Percentiles rank a stretch among this genome's conserved stretches.
Conservation (phyloP, 2,113 vertebrate genomes). For the Astur gentilis region DNA sequence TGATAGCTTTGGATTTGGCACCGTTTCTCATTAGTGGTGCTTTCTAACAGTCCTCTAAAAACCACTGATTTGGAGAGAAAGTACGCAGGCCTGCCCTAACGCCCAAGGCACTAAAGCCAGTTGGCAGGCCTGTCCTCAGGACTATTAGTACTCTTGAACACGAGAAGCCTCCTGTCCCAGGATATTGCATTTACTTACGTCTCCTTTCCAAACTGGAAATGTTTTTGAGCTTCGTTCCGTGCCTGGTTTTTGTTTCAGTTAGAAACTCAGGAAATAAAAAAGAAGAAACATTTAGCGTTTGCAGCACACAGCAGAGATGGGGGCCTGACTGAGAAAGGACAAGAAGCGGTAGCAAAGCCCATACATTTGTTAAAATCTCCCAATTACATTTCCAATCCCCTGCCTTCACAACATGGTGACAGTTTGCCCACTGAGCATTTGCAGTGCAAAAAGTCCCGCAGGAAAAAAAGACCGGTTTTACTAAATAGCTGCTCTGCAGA, state of each 20-base stretch:
- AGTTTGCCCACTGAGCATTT: neutral
- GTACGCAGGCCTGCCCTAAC: neutral
- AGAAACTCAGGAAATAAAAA: neutral
- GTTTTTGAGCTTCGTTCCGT: neutral
- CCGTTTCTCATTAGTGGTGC: neutral
- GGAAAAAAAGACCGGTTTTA: neutral
- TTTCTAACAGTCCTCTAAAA: constrained; percentile 24
- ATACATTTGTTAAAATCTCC: neutral
- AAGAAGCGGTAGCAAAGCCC: neutral
- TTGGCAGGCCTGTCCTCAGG: neutral
- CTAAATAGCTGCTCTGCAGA: neutral
- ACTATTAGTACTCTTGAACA: neutral
- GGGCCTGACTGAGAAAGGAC: neutral
- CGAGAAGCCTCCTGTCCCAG: neutral
- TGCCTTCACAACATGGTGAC: neutral
- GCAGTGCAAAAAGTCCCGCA: neutral
- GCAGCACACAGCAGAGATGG: neutral
- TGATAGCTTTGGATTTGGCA: constrained; percentile 13
- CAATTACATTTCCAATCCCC: neutral
- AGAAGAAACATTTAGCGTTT: neutral
- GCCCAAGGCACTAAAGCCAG: neutral
- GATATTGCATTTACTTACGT: neutral
- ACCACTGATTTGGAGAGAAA: constrained; percentile 5
- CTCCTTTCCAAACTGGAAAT: constrained; percentile 20
- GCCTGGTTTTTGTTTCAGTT: constrained; percentile 23